Conservation (phyloP, 1,140 invertebrate genomes). For the Theocolax elegans region DNA sequence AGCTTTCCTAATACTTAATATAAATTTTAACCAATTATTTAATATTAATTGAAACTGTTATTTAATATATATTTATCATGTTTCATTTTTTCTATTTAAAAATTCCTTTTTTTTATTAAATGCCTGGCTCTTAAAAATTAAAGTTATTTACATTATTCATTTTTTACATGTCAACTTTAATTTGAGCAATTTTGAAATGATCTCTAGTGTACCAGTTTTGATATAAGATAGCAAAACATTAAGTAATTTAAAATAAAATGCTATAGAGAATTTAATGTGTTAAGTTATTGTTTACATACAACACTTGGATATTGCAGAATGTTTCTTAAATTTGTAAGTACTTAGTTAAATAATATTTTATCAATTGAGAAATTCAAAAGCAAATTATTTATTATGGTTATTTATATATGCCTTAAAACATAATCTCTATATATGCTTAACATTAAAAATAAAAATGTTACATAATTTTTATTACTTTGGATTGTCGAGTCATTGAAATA, state of each 20-base stretch:
- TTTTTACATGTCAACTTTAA: constrained; percentile 30
- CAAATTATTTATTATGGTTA: constrained; percentile 23
- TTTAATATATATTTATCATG: neutral
- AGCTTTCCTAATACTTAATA: too few species aligned
- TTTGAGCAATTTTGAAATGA: constrained; percentile 10
- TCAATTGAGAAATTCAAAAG: constrained; percentile 17
- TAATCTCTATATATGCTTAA: constrained; percentile 16
- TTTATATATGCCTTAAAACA: constrained; percentile 15
- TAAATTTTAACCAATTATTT: constrained; percentile 11
- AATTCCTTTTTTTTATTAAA: neutral
- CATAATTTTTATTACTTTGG: neutral
- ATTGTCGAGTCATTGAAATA: neutral
- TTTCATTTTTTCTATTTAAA: neutral
- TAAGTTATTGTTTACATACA: constrained; percentile 8
- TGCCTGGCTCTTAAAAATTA: constrained; percentile 30
- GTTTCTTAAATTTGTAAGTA: constrained; percentile 30
- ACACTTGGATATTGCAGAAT: constrained; percentile 12
- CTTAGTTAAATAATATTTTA: constrained; percentile 13
- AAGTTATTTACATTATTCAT: constrained; percentile 34
- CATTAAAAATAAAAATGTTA: constrained; percentile 8
- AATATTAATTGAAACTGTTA: neutral
- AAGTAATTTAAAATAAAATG: neutral
- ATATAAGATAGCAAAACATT: constrained; percentile 7
- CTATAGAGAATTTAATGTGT: neutral
- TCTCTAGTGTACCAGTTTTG: constrained; percentile 4